phyloP scores from a whole-genome alignment of 30 jellyfish, hydroid and myxozoan genomes.

The Hydra vulgaris region DNA sequence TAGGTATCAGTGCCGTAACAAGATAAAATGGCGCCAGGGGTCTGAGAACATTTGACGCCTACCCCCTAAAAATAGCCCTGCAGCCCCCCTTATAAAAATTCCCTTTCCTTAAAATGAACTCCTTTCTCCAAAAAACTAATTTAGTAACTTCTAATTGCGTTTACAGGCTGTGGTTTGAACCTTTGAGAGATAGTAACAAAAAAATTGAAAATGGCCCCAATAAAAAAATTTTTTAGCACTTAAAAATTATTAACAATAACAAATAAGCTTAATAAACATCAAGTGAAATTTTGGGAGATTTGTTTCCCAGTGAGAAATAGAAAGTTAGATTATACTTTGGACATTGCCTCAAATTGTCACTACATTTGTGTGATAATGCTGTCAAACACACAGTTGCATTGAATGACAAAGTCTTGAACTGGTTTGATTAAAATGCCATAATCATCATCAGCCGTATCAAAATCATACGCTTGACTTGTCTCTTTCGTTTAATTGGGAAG shows the following conservation, averaged over 20 bases:
- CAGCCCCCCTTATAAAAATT: not conserved
- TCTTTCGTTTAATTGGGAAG: not conserved
- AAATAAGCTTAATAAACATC: not conserved
- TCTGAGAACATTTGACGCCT: not conserved
- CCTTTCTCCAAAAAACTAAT: not conserved
- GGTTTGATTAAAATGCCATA: not conserved
- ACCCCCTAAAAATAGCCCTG: not conserved
- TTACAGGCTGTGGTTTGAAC: too few relatives aligned
- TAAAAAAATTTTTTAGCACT: too few relatives aligned
- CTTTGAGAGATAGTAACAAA: too few relatives aligned
- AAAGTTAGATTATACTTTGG: not conserved
- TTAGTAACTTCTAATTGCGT: not conserved
- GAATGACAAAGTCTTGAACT: not conserved
- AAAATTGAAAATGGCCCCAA: too few relatives aligned
- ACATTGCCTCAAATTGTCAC: not conserved
- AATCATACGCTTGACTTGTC: not conserved
- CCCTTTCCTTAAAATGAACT: too few relatives aligned
- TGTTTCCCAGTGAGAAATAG: not conserved
- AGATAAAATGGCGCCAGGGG: not conserved
- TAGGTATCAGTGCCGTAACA: not conserved
- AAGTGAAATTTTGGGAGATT: not conserved
- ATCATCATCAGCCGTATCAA: not conserved
- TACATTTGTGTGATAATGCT: not conserved
- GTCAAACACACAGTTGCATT: not conserved
- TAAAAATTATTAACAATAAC: not conserved